Conservation (phyloP, 2,113 vertebrate genomes). For the Haemorhous mexicanus region DNA sequence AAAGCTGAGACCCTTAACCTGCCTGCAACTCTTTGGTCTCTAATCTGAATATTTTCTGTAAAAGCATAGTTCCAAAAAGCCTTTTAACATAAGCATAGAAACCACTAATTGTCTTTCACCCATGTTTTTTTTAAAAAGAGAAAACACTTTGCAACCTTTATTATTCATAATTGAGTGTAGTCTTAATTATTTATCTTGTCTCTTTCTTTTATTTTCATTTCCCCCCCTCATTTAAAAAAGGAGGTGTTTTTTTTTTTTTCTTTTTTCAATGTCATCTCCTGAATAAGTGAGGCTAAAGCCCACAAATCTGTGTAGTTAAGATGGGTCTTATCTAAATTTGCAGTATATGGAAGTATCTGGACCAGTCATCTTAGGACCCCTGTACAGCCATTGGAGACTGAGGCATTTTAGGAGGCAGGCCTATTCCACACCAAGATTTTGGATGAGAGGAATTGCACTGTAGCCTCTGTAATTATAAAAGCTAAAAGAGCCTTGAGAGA, state of each 20-base stretch:
- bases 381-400: background rate
- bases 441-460: background rate
- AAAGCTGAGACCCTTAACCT: background rate
- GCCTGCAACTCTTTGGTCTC: background rate
- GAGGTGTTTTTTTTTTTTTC: rapidly evolving
- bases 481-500: background rate
- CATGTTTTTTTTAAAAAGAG: background rate
- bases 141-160: background rate
- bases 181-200: background rate
- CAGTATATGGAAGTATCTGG: background rate
- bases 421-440: background rate
- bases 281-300: background rate
- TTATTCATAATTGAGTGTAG: background rate
- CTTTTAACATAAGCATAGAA: background rate
- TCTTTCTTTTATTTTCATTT: background rate
- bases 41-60: background rate
- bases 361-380: background rate
- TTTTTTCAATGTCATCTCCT: background rate
- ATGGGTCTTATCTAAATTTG: background rate
- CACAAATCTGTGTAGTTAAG: background rate
- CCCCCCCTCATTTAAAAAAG: rapidly evolving
- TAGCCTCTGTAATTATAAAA: background rate
- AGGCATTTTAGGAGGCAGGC: background rate
- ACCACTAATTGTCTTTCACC: background rate
- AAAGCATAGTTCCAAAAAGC: background rate